Percentiles rank a stretch among this genome's conserved stretches.
Evolutionary conservation across 2,888 invertebrate genomes (phyloP).

Genomic region (Agriopis marginaria): DNA sequence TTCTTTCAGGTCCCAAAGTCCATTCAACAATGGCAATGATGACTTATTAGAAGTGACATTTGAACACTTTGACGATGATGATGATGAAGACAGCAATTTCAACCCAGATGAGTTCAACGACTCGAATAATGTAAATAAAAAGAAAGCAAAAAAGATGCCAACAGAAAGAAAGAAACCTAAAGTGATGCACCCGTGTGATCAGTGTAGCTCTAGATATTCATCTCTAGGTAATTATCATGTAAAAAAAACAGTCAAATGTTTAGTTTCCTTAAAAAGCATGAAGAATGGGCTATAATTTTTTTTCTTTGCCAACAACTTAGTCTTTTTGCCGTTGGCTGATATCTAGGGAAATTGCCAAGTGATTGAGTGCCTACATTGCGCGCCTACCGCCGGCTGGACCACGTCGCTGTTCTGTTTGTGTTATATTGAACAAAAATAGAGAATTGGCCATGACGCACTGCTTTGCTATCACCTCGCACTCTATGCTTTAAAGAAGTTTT

Average conservation of each 20-base stretch:
- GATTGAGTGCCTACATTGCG: too few species aligned
- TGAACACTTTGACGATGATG: slow-evolving; percentile 60
- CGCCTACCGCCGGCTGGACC: too few species aligned
- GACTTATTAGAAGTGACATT: slow-evolving; percentile 56
- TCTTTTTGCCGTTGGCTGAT: too few species aligned
- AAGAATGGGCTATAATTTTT: too few species aligned
- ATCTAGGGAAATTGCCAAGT: too few species aligned
- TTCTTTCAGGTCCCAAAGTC: slow-evolving; percentile 63
- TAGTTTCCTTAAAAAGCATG: neutral
- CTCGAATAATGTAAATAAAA: slow-evolving; percentile 47
- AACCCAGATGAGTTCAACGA: slow-evolving; percentile 40
- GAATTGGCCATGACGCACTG: too few species aligned
- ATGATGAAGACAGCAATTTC: slow-evolving; percentile 57
- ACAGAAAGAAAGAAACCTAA: slow-evolving; percentile 55
- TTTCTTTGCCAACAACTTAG: too few species aligned
- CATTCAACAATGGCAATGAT: slow-evolving; percentile 60
- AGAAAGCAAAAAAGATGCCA: slow-evolving; percentile 52
- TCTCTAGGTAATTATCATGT: slow-evolving; percentile 61
- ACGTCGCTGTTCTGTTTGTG: too few species aligned
- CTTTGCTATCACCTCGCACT: too few species aligned
- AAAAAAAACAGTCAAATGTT: neutral
- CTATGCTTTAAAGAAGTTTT: too few species aligned
- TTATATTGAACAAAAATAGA: too few species aligned
- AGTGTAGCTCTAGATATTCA: slow-evolving; percentile 74
- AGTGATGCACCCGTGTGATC: slow-evolving; percentile 72